Evolutionary conservation across 1,140 invertebrate species (phyloP), one percentile per base, ranked within the genome.

Genomic region (Drosophila pectinifera): DNA sequence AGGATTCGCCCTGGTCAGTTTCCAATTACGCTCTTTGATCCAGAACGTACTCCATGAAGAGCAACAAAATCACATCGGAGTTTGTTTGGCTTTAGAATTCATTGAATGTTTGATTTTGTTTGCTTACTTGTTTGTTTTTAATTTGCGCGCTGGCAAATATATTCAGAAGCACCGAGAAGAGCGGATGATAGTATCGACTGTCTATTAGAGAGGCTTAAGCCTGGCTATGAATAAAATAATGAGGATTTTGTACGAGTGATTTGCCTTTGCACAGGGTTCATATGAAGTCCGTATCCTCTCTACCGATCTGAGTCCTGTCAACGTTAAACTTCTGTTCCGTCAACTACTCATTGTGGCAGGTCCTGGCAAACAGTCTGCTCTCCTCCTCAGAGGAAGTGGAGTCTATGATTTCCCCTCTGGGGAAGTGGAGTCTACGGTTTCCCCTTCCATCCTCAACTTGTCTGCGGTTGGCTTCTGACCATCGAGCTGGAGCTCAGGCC

Each of bases 61-160:
- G 57, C 48, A 67, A 43, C 18, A 46, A 62, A 64, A 56, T 70
- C 68, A 43, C 10, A n/a, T 57, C 42, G 26, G 39, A 64, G 51
- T 34, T 61, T 48, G 58, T 42, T 43, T 73, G 36, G 45, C 49
- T 46, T 48, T 46, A 70, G 22, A 49, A 78, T 63, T 72, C 59
- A 75, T 39, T 62, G 48, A 31, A 45, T 63, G 41, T 55, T 61
- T 63, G 72, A 69, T 45, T 74, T 34, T 63, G 69, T 69, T 64
- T 76, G 57, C 69, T 80, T 63, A 36, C 74, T 67, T 85, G 81
- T 85, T 85, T 85, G 78, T 56, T 78, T 85, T 85, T 61, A 86
- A 85, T 85, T 86, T 85, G 45, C 68, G 61, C 59, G 55, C 56
- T 57, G 62, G 67, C 38, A 78, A 85, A 85, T 86, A 69, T 78